Conservation (phyloP, 2,113 vertebrate genomes). For the Chionodraco myersi region DNA sequence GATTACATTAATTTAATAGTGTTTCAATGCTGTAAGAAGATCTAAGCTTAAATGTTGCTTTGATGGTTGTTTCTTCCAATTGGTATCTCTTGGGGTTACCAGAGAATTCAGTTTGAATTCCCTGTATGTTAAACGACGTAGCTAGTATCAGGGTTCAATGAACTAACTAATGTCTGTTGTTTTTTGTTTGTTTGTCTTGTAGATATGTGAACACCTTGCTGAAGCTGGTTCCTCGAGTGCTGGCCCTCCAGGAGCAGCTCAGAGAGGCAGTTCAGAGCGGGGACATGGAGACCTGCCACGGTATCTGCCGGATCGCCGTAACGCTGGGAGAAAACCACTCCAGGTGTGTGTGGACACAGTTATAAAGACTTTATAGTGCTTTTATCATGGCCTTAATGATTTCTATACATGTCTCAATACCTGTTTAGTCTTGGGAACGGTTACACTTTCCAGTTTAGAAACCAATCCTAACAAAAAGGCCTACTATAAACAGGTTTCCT, state of each 20-base stretch:
- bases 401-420: background rate
- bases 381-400: background rate
- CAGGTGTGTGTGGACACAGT: conserved; percentile 79
- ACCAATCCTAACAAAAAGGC: background rate
- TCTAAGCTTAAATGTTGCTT: too few species aligned
- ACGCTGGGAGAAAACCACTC: conserved; percentile 97
- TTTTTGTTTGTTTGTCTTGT: conserved; percentile 33
- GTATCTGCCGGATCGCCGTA: conserved; percentile 96
- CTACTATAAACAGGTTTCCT: background rate
- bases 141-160: too few species aligned
- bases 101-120: too few species aligned
- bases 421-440: background rate
- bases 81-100: too few species aligned
- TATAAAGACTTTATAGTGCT: background rate
- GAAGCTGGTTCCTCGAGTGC: conserved; percentile 94
- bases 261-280: conserved; percentile 95
- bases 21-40: too few species aligned
- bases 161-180: background rate
- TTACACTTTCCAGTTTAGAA: background rate
- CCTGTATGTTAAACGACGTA: too few species aligned
- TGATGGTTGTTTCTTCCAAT: too few species aligned
- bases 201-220: conserved; percentile 98
- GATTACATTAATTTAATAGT: too few species aligned
- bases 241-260: conserved; percentile 96
- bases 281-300: conserved; percentile 98